Evolutionary conservation across 2,888 invertebrate species (phyloP).

Genomic region (Meganola albula): DNA sequence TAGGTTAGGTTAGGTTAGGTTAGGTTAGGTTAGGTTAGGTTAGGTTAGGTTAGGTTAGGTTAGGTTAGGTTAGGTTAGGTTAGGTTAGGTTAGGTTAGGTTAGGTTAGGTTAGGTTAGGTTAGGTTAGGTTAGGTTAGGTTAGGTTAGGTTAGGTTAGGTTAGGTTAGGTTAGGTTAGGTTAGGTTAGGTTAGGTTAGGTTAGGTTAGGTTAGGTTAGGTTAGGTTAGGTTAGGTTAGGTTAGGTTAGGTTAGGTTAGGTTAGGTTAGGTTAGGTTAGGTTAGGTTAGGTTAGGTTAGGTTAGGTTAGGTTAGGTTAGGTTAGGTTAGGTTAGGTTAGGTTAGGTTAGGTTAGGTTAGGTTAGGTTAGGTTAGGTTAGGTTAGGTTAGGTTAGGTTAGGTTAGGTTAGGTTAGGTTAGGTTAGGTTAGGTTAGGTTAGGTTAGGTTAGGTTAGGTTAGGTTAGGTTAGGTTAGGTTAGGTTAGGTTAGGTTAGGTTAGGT

Average conservation of each 20-base stretch:
- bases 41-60: conserved; percentile 14
- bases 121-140: conserved; percentile 15
- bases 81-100: conserved; percentile 15
- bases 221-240: conserved; percentile 20
- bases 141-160: conserved; percentile 10
- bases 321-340: conserved; percentile 12
- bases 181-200: conserved; percentile 15
- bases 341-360: conserved; percentile 12
- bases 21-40: conserved; percentile 13
- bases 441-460: too few relatives aligned
- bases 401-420: too few relatives aligned
- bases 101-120: conserved; percentile 16
- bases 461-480: too few relatives aligned
- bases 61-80: conserved; percentile 13
- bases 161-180: conserved; percentile 19
- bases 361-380: conserved; percentile 11
- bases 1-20: conserved; percentile 8
- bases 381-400: too few relatives aligned
- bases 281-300: conserved; percentile 10
- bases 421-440: too few relatives aligned
- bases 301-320: conserved; percentile 7
- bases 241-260: conserved; percentile 18
- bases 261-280: conserved; percentile 17
- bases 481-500: too few relatives aligned
- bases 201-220: conserved; percentile 18